Percentiles rank a stretch among this genome's conserved stretches.
Conservation (phyloP, 2,113 vertebrate species). For the Clupea harengus region DNA sequence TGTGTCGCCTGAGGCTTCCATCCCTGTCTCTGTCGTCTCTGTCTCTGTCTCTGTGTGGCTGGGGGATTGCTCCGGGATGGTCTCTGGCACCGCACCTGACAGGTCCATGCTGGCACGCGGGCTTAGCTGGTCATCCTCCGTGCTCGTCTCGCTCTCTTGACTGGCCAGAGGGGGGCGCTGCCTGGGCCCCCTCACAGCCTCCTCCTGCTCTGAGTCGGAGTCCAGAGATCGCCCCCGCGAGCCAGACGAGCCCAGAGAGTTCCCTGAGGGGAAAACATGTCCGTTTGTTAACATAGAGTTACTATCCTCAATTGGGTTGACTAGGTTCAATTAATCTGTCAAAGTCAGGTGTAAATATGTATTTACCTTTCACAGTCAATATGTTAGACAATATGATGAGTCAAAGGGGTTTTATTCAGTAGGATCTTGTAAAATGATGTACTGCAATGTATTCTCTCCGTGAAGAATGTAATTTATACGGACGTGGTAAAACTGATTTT, state of each 20-base stretch:
- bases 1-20: background rate
- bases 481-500: too few species aligned
- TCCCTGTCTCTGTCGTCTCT: background rate
- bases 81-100: conserved; percentile 28
- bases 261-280: conserved; percentile 34
- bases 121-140: conserved; percentile 71
- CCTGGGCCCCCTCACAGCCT: conserved; percentile 32
- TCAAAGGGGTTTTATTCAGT: too few species aligned
- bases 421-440: too few species aligned
- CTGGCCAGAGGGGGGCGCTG: conserved; percentile 45
- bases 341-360: too few species aligned
- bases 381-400: too few species aligned
- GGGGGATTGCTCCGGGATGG: conserved; percentile 35
- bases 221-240: conserved; percentile 74
- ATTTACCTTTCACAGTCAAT: too few species aligned
- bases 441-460: too few species aligned
- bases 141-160: conserved; percentile 72
- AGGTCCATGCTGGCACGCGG: conserved; percentile 49
- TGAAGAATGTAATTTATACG: background rate
- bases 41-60: background rate
- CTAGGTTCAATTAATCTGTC: too few species aligned
- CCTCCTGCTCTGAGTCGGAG: conserved; percentile 86
- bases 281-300: background rate
- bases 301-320: too few species aligned
- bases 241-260: conserved; percentile 64